These are phyloP conservation scores for Mus caroli DNA, from an alignment of 2,797 vertebrate genomes.

Conservation along the genomic window DNA sequence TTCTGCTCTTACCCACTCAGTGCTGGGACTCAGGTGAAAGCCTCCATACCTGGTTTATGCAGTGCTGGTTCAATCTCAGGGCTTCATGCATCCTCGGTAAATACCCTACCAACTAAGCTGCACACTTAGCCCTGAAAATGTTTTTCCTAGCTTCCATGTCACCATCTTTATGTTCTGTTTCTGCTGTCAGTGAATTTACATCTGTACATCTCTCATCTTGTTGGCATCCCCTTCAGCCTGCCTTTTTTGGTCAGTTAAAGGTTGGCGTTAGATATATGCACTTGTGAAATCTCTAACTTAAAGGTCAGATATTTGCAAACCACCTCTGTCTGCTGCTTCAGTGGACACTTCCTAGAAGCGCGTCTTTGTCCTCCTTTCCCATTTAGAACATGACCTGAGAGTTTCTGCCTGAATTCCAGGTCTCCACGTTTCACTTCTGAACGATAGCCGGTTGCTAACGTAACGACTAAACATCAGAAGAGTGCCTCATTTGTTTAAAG, in stretches of 20 bases:
- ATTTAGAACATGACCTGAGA: background rate
- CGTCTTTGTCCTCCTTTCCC: background rate
- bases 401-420: background rate
- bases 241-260: background rate
- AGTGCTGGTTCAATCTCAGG: background rate
- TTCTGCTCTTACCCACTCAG: background rate
- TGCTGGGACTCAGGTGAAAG: too few species aligned
- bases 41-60: background rate
- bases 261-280: background rate
- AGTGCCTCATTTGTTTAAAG: conserved; percentile 45
- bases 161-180: background rate
- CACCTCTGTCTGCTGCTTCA: background rate
- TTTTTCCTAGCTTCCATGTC: background rate
- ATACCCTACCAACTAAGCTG: background rate
- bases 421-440: background rate
- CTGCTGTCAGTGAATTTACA: background rate
- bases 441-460: conserved; percentile 13
- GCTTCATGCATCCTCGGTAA: background rate
- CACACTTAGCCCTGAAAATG: background rate
- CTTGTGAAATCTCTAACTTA: background rate
- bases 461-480: background rate
- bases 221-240: background rate
- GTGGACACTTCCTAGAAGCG: background rate
- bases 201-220: background rate
- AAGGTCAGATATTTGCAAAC: conserved; percentile 9